These are phyloP conservation scores for Lacanobia wlatinum DNA, from an alignment of 2,888 invertebrate species.

Conservation along the genomic window DNA sequence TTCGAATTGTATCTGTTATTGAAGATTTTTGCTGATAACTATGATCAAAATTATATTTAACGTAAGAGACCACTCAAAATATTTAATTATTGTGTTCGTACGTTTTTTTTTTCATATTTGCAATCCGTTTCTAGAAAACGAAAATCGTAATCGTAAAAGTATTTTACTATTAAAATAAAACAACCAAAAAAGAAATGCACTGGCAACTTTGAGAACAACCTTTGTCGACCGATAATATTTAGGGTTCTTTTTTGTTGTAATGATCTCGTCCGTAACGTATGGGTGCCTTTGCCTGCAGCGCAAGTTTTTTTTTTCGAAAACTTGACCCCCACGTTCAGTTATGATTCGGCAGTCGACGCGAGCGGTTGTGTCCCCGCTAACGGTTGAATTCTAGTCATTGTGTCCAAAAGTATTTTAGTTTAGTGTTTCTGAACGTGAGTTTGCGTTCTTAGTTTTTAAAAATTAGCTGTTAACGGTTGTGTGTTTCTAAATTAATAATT, in stretches of 20 bases:
- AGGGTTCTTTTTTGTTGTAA: conserved; percentile 90
- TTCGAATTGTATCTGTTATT: conserved; percentile 18
- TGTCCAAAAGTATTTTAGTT: conserved; percentile 83
- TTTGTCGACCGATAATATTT: conserved; percentile 84
- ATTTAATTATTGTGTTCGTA: not conserved
- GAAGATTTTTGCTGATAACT: conserved; percentile 13
- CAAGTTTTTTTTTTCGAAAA: conserved; percentile 84
- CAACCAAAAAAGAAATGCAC: conserved; percentile 53
- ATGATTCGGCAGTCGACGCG: conserved; percentile 87
- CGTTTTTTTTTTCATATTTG: not conserved
- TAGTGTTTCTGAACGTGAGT: conserved; percentile 74
- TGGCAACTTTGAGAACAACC: conserved; percentile 81
- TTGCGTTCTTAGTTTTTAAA: conserved; percentile 74
- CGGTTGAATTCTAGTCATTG: conserved; percentile 88
- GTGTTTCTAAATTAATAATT: conserved; percentile 69
- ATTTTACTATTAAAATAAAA: conserved; percentile 7
- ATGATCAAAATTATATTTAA: not conserved
- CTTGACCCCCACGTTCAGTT: conserved; percentile 87
- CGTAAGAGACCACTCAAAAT: not conserved
- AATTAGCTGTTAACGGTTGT: conserved; percentile 72
- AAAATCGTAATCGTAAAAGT: not conserved
- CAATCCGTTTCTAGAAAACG: not conserved
- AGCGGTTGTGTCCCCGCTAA: conserved; percentile 84
- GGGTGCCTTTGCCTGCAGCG: conserved; percentile 87
- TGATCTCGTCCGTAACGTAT: conserved; percentile 89